Percentiles rank a stretch among this genome's conserved stretches.
Conservation (phyloP, 2,888 invertebrate species). For the Cryptophagus acutangulus region DNA sequence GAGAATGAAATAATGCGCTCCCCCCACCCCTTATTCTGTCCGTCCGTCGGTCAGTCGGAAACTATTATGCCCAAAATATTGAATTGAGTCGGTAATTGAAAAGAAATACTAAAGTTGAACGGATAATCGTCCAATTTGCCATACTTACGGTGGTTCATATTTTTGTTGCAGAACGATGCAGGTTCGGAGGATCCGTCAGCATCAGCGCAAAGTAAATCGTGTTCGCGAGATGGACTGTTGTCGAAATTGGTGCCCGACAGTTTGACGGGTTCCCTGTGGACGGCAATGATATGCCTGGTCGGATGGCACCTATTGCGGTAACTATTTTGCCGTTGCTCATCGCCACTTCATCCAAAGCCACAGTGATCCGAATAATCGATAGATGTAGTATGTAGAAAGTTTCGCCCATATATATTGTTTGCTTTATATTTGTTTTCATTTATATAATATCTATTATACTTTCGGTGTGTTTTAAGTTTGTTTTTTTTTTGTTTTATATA, state of each 20-base stretch:
- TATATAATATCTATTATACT: not conserved
- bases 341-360: slow-evolving; percentile 41
- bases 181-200: too few species aligned
- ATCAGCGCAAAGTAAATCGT: not conserved
- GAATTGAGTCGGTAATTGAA: too few species aligned
- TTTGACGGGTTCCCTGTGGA: slow-evolving; percentile 45
- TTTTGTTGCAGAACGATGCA: too few species aligned
- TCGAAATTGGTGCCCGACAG: slow-evolving; percentile 52
- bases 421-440: not conserved
- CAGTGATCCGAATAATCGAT: slow-evolving; percentile 44
- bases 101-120: too few species aligned
- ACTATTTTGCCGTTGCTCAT: slow-evolving; percentile 20
- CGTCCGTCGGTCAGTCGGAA: too few species aligned
- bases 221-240: slow-evolving; percentile 38
- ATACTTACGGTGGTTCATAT: too few species aligned
- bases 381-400: slow-evolving; percentile 10
- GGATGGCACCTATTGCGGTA: slow-evolving; percentile 59
- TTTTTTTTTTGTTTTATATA: not conserved
- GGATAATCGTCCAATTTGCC: too few species aligned
- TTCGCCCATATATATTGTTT: not conserved
- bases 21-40: too few species aligned
- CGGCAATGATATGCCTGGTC: slow-evolving; percentile 58
- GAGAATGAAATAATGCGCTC: too few species aligned
- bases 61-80: too few species aligned
- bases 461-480: not conserved